phyloP scores from a whole-genome alignment of 2,888 invertebrate genomes.

The Cephus nigrinus region DNA sequence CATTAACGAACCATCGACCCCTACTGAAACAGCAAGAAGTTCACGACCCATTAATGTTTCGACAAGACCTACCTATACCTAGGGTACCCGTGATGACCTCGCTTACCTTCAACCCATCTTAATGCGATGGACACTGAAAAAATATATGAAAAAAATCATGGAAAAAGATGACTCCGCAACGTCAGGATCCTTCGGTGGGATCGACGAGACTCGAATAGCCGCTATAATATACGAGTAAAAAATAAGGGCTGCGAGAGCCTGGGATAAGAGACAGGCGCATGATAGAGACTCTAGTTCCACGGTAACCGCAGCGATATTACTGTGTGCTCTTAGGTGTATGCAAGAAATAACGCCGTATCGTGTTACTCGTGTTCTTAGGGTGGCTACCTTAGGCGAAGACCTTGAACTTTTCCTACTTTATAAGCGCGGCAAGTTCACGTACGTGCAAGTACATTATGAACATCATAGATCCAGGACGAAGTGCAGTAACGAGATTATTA shows the following conservation, averaged over 20 bases:
- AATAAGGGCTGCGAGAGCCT: neutral
- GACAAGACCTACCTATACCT: neutral
- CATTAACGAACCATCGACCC: too few species aligned
- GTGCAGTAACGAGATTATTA: neutral
- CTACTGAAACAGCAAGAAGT: too few species aligned
- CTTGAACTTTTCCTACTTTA: slow-evolving; percentile 21
- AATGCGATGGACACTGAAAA: neutral
- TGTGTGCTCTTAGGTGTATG: slow-evolving; percentile 21
- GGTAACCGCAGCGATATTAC: slow-evolving; percentile 28
- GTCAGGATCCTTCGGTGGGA: neutral
- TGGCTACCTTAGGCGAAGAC: slow-evolving; percentile 7
- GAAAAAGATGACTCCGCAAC: neutral
- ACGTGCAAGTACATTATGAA: neutral
- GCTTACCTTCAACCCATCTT: neutral
- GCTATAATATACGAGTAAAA: neutral
- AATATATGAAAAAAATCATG: neutral
- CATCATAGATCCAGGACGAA: neutral
- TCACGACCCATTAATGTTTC: too few species aligned
- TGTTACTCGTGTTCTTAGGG: slow-evolving; percentile 28
- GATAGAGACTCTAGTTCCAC: neutral
- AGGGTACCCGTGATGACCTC: neutral
- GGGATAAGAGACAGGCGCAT: neutral
- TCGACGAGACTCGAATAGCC: neutral
- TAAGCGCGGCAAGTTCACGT: neutral
- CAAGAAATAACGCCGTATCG: slow-evolving; percentile 35